Evolutionary conservation across 2,797 vertebrate species (phyloP), one percentile per base, ranked within the genome.

Genomic region (Margarornis squamiger): DNA sequence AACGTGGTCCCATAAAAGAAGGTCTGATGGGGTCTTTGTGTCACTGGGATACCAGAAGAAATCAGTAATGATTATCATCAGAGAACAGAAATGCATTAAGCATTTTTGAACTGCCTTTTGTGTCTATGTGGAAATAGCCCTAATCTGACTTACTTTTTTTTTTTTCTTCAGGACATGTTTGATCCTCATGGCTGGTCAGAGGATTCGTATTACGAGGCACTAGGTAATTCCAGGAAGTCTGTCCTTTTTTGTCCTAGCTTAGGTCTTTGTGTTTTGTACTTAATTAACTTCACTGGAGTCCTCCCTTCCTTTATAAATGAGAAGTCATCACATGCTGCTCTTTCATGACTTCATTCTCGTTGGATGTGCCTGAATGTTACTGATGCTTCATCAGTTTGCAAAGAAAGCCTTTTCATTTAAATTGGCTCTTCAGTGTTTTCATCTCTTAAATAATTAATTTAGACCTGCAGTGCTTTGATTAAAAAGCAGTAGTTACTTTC

Each of bases 161-260:
- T 90, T 52, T 92, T 51, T 59, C 78, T 96, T 55, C 90, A 99
- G 98, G 99, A 99, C 48, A 99, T 99, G 99, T 99, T 99, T 92
- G 99, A 99, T 96, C 99, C 99, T 68, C 99, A 99, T 51, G 99
- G 99, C 92, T 99, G 99, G 99, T 98, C 99, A 80, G 99, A 99
- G 72, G 99, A 99, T 94, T 99, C 99, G 0, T 99, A 99, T 95
- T 99, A 99, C 15, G 99, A 99, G 94, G 97, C 98, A 16, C 97
- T 99, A 73, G 99, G 99, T 99, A 96, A 91, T 80, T 93, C 61
- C 78, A 89, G 76, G 91, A 92, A 92, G 51, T 88, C 32, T 73
- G 20, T 41, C 6, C 32, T 55, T 54, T 68, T 90, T 65, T 84
- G 15, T 85, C 57, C 85, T 51, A 27, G 41, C 75, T 51, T 78